phyloP scores from a whole-genome alignment of 2,888 invertebrate genomes.

The Tipula helvola region DNA sequence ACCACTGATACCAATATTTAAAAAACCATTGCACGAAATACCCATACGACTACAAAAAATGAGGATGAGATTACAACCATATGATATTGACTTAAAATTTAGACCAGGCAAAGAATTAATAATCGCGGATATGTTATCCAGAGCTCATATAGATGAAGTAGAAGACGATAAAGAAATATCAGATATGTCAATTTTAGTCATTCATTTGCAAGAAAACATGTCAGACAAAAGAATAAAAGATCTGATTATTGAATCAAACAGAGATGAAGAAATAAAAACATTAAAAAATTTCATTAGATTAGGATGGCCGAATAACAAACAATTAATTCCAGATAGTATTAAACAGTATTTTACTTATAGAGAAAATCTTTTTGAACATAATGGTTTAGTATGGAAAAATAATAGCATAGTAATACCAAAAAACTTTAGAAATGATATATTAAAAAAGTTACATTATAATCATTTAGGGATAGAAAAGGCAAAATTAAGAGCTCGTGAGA shows the following conservation, averaged over 20 bases:
- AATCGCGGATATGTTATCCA: constrained; percentile 16
- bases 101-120: constrained; percentile 18
- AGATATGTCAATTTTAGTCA: background rate
- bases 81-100: constrained; percentile 16
- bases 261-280: background rate
- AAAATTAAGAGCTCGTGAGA: background rate
- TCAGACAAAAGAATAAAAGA: background rate
- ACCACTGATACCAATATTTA: too few species aligned
- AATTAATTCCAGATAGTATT: constrained; percentile 6
- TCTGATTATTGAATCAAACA: background rate
- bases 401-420: background rate
- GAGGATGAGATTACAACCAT: constrained; percentile 15
- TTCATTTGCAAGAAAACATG: constrained; percentile 12
- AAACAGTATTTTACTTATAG: constrained; percentile 11
- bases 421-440: constrained; percentile 6
- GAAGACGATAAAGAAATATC: too few species aligned
- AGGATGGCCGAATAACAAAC: constrained; percentile 17
- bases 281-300: background rate
- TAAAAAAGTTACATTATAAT: background rate
- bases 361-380: constrained; percentile 13
- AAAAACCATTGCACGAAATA: too few species aligned
- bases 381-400: constrained; percentile 15
- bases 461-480: background rate
- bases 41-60: too few species aligned
- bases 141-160: too few species aligned